phyloP scores from a whole-genome alignment of 2,113 vertebrate species.

The Rhinichthys klamathensis region DNA sequence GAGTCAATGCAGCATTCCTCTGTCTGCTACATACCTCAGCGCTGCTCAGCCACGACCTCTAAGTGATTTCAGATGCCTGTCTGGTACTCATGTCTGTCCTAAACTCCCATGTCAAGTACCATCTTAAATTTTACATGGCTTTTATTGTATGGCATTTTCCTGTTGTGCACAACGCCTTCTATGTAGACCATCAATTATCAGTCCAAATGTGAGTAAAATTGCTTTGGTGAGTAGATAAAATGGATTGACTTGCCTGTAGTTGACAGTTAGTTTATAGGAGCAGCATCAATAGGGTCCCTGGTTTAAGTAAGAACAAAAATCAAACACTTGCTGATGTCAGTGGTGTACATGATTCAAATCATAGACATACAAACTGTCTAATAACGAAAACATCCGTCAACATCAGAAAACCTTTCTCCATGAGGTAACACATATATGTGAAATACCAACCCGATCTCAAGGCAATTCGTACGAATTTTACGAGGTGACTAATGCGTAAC shows the following conservation, averaged over 20 bases:
- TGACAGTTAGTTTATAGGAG: not conserved
- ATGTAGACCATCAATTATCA: not conserved
- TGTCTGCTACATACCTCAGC: slow-evolving; percentile 33
- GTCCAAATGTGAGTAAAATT: not conserved
- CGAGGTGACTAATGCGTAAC: too few species aligned
- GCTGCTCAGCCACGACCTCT: slow-evolving; percentile 37
- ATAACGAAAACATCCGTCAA: not conserved
- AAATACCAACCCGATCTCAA: too few species aligned
- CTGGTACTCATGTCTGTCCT: slow-evolving; percentile 13
- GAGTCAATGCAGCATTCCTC: slow-evolving; percentile 36
- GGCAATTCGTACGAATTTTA: too few species aligned
- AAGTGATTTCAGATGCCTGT: slow-evolving; percentile 50
- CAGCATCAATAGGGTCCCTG: not conserved
- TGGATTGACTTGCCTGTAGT: not conserved
- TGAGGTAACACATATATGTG: too few species aligned
- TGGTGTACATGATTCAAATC: not conserved
- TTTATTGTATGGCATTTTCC: slow-evolving; percentile 12
- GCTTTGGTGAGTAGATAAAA: not conserved
- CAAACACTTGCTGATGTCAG: not conserved
- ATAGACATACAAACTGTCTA: not conserved
- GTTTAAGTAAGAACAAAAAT: not conserved
- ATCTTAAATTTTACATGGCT: not conserved
- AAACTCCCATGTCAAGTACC: not conserved
- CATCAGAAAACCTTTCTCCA: not conserved
- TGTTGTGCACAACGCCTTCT: not conserved